Conservation (phyloP, 2,113 vertebrate species). For the Odocoileus hemionus region DNA sequence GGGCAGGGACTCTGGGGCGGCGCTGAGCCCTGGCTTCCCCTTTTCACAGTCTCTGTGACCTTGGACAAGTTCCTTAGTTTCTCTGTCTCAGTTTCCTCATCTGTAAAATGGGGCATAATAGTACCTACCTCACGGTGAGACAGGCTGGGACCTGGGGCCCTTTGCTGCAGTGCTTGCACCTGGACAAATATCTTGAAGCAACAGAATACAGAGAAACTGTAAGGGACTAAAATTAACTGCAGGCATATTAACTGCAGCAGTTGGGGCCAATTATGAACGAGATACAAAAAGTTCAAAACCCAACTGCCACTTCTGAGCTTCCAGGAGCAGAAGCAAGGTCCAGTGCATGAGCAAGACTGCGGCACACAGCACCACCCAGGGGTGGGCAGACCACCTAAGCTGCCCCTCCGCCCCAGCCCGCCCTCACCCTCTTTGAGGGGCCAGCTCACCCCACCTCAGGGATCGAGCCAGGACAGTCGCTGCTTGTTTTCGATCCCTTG, state of each 20-base stretch:
- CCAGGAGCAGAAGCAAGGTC: background rate
- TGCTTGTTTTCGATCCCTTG: background rate
- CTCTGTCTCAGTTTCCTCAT: background rate
- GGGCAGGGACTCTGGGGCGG: background rate
- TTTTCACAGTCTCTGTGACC: background rate
- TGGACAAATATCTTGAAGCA: background rate
- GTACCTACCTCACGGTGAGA: background rate
- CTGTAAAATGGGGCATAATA: background rate
- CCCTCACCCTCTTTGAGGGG: background rate
- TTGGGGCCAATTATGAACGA: background rate
- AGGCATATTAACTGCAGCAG: background rate
- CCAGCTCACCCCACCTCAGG: background rate
- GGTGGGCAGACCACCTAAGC: background rate
- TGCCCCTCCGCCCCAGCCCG: rapidly evolving
- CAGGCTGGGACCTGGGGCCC: background rate
- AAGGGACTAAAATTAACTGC: background rate
- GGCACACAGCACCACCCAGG: background rate
- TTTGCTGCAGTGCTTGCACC: background rate
- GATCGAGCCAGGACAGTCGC: background rate
- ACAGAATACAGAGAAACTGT: background rate
- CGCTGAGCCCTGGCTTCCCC: background rate
- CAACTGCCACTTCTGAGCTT: background rate
- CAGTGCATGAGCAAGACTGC: background rate
- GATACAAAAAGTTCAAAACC: background rate
- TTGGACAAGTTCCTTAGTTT: background rate